Conservation (phyloP, 2,888 invertebrate species). For the Ectemnius lituratus region DNA sequence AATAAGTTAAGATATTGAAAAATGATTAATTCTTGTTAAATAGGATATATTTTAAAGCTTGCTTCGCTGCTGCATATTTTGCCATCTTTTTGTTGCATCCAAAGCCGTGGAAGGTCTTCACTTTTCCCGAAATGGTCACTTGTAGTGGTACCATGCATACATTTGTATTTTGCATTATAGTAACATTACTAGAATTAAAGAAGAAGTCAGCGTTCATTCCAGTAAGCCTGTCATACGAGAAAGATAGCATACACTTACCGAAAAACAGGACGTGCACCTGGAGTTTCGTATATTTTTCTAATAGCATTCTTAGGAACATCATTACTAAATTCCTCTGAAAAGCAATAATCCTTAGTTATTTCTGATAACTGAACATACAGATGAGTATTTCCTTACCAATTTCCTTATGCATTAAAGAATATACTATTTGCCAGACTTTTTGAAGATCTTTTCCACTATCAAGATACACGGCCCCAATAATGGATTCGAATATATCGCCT, state of each 20-base stretch:
- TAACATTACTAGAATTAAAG: conserved; percentile 60
- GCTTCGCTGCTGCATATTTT: conserved; percentile 88
- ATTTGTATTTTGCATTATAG: conserved; percentile 45
- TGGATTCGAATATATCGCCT: conserved; percentile 95
- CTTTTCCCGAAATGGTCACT: conserved; percentile 81
- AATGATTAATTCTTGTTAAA: conserved; percentile 42
- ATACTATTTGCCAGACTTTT: conserved; percentile 89
- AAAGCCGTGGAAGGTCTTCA: conserved; percentile 83
- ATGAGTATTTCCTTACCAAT: conserved; percentile 79
- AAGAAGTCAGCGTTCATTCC: neutral
- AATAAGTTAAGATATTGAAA: neutral
- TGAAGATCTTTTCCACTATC: conserved; percentile 88
- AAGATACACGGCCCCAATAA: conserved; percentile 83
- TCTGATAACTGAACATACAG: too few relatives aligned
- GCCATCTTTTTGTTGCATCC: conserved; percentile 86
- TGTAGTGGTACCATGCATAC: conserved; percentile 82
- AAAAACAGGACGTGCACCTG: conserved; percentile 87
- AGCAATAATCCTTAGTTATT: too few relatives aligned
- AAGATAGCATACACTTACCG: conserved; percentile 79
- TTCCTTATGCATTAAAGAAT: conserved; percentile 91
- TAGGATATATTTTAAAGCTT: conserved; percentile 80
- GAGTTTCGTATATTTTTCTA: conserved; percentile 90
- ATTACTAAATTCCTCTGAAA: conserved; percentile 84
- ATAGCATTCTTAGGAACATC: conserved; percentile 94
- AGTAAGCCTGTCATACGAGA: neutral